phyloP scores from a whole-genome alignment of 2,113 vertebrate species.

The Euleptes europaea region DNA sequence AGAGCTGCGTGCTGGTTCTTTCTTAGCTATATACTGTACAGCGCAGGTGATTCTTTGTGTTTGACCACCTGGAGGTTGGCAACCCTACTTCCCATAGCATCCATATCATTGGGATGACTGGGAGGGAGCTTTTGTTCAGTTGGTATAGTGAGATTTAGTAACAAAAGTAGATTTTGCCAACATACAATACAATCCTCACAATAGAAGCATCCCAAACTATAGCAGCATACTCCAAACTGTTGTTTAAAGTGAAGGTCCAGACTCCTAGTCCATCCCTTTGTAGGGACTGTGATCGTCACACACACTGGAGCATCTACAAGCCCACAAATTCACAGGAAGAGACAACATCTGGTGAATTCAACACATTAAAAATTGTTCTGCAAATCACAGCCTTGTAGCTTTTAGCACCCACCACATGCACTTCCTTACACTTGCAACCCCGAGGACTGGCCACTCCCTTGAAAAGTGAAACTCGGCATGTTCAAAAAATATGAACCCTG shows the following conservation, averaged over 20 bases:
- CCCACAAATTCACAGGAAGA: not conserved
- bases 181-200: too few relatives aligned
- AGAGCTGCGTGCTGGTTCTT: too few relatives aligned
- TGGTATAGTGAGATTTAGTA: not conserved
- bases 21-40: too few relatives aligned
- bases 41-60: too few relatives aligned
- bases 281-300: too few relatives aligned
- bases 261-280: not conserved
- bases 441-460: not conserved
- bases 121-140: not conserved
- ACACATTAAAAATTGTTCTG: not conserved
- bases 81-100: not conserved
- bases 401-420: not conserved
- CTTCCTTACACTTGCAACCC: not conserved
- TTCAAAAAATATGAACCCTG: not conserved
- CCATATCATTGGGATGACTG: not conserved
- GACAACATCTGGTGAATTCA: not conserved
- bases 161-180: too few relatives aligned
- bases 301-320: not conserved
- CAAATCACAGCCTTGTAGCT: not conserved
- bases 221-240: too few relatives aligned
- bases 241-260: not conserved
- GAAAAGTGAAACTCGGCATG: not conserved
- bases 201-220: too few relatives aligned
- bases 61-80: too few relatives aligned